Conservation (phyloP, 2,113 vertebrate species). For the Phainopepla nitens region DNA sequence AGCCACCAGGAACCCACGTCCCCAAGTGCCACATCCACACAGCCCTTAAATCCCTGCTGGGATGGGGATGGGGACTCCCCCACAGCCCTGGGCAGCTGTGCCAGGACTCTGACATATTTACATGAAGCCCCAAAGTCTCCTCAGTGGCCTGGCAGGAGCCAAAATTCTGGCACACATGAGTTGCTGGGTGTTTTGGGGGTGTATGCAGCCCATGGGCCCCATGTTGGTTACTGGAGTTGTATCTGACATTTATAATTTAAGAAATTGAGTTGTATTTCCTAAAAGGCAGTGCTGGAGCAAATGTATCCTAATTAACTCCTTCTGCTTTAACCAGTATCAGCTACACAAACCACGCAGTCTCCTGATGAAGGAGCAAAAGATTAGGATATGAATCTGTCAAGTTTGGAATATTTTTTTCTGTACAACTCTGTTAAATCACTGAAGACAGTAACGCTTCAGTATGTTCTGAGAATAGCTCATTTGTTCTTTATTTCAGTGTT, state of each 20-base stretch:
- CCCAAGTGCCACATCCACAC: not conserved
- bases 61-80: not conserved
- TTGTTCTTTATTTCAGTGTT: slow-evolving; percentile 81
- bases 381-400: slow-evolving; percentile 79
- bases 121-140: fast-evolving
- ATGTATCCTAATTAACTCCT: not conserved
- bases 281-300: not conserved
- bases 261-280: not conserved
- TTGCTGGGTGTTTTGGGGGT: not conserved
- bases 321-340: not conserved
- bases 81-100: not conserved
- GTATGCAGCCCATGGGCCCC: not conserved
- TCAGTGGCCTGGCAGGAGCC: not conserved
- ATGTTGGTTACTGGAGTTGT: not conserved
- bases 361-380: slow-evolving; percentile 56
- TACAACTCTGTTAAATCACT: slow-evolving; percentile 51
- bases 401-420: slow-evolving; percentile 74
- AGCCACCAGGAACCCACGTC: not conserved
- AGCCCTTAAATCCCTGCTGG: not conserved
- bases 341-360: not conserved
- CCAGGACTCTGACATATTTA: not conserved
- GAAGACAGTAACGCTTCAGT: slow-evolving; percentile 72
- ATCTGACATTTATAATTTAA: not conserved
- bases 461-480: slow-evolving; percentile 84
- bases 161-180: fast-evolving